Evolutionary conservation across 35 echinoderm and acorn worm genomes (phyloP).

Genomic region (Apostichopus parvimensis): DNA sequence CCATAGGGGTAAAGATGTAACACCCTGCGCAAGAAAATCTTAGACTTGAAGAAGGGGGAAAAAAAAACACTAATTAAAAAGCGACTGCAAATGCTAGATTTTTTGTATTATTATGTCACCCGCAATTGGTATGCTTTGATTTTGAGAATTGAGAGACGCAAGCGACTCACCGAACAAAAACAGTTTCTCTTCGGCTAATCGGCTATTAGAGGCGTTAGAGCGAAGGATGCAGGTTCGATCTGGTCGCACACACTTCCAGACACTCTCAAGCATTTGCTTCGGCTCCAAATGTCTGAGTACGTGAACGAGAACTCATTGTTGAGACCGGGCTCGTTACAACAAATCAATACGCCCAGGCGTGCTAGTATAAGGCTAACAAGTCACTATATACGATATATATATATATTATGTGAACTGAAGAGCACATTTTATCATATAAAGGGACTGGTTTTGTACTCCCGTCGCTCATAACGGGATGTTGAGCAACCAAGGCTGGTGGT

Average conservation of each 20-base stretch:
- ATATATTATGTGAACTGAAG: background rate
- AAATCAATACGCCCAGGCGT: constrained; percentile 1
- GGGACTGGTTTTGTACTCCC: background rate
- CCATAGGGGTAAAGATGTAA: background rate
- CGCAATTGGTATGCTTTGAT: background rate
- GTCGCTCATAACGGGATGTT: background rate
- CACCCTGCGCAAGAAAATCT: background rate
- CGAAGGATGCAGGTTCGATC: constrained; percentile 1
- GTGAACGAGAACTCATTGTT: background rate
- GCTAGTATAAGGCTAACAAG: background rate
- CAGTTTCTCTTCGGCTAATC: constrained; percentile 31
- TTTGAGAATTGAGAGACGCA: constrained; percentile 9
- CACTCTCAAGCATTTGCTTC: constrained; percentile 1
- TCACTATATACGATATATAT: background rate
- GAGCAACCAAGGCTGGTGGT: background rate
- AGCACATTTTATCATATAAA: too few relatives aligned
- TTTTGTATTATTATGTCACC: background rate
- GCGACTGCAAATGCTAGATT: background rate
- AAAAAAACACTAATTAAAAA: background rate
- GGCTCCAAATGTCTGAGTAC: constrained; percentile 32
- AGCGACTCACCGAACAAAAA: constrained; percentile 19
- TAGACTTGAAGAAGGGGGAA: background rate
- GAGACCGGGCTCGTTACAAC: background rate
- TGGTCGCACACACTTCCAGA: background rate
- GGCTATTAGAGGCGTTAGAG: constrained; percentile 27